These are phyloP conservation scores for Hydrophis major DNA, from an alignment of 2,797 vertebrate genomes.

Conservation along the genomic window DNA sequence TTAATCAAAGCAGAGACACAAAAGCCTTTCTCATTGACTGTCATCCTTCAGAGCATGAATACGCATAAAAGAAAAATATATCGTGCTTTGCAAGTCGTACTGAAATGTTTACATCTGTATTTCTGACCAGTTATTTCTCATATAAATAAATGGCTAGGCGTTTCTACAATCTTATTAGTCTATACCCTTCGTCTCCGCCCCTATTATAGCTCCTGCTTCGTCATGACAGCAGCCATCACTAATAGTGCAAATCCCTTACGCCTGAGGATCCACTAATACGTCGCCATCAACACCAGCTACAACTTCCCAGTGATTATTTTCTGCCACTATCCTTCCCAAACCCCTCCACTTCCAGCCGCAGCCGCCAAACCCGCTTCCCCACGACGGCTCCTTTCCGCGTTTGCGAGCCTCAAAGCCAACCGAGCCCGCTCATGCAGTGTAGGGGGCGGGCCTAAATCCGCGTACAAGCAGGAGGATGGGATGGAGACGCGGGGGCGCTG, in stretches of 20 bases:
- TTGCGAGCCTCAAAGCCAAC: slow-evolving; percentile 28
- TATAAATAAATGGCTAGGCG: neutral
- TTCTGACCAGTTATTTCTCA: neutral
- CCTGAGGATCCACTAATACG: rapidly evolving
- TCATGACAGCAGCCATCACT: neutral
- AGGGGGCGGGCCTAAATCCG: slow-evolving; percentile 1
- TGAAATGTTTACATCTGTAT: neutral
- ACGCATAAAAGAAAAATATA: neutral
- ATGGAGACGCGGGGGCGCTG: rapidly evolving
- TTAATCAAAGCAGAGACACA: neutral
- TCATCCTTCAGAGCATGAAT: neutral
- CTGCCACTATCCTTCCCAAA: neutral
- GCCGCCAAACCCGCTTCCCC: neutral
- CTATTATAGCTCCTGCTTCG: neutral
- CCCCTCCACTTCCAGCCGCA: neutral
- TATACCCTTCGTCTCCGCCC: neutral
- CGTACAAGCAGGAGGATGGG: neutral
- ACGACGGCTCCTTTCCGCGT: neutral
- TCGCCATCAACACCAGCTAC: neutral
- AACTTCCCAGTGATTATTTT: slow-evolving; percentile 3
- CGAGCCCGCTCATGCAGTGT: neutral
- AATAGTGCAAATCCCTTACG: neutral
- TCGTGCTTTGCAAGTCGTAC: neutral
- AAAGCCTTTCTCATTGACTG: neutral
- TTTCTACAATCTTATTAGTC: neutral